phyloP scores from a whole-genome alignment of 2,797 vertebrate species.

The Molossus molossus region DNA sequence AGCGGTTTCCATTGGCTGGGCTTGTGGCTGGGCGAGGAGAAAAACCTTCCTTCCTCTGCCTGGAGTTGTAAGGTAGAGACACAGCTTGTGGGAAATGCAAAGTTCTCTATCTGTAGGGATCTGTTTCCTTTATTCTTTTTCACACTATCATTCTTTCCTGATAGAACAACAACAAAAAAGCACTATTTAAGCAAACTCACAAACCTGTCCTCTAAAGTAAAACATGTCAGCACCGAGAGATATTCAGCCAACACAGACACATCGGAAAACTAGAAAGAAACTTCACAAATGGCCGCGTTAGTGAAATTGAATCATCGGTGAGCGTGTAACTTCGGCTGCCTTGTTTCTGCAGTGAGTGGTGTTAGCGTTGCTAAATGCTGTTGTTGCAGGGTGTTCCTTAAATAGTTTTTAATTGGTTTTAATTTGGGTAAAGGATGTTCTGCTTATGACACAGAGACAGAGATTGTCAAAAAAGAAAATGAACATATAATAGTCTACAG shows the following conservation, averaged over 20 bases:
- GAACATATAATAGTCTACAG: slow-evolving; percentile 42
- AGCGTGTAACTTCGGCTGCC: slow-evolving; percentile 64
- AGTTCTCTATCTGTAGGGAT: background rate
- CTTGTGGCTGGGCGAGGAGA: background rate
- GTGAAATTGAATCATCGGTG: slow-evolving; percentile 42
- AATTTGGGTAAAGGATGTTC: slow-evolving; percentile 75
- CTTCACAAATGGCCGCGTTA: background rate
- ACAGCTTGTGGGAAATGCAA: background rate
- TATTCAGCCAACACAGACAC: slow-evolving; percentile 35
- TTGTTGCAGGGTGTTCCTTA: slow-evolving; percentile 79
- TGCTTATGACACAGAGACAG: slow-evolving; percentile 60
- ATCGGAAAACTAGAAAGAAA: slow-evolving; percentile 65
- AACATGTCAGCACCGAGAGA: background rate
- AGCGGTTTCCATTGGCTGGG: background rate
- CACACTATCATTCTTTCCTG: background rate
- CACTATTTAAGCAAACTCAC: slow-evolving; percentile 45
- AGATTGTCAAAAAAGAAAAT: slow-evolving; percentile 76
- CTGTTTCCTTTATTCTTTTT: background rate
- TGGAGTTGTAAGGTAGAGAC: background rate
- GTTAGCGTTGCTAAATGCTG: slow-evolving; percentile 77
- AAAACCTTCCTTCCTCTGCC: background rate
- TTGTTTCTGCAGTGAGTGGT: slow-evolving; percentile 64
- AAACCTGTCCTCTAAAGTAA: background rate
- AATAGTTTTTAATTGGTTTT: slow-evolving; percentile 84
- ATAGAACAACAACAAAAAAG: background rate